Base-by-base conservation (phyloP, 2,888 invertebrate genomes). In the Bhutanitis thaidina region DNA sequence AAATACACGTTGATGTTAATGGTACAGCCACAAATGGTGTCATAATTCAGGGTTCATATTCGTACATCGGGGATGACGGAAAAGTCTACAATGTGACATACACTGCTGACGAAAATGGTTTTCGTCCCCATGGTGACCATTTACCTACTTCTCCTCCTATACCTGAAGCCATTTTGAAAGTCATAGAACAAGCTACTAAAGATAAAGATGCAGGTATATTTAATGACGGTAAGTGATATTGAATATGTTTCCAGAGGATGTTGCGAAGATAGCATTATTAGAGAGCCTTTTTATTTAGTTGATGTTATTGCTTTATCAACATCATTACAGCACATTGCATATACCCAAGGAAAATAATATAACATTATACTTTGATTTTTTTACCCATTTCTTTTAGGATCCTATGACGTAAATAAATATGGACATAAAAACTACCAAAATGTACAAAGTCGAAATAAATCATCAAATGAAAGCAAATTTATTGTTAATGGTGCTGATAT, bases 41-140 rank as follows among this genome's bases (percentile, higher is more conserved):
- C 0, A 78, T 71, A 69, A 80, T 80, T 10, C 61, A 74, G 54
- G 87, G 87, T 14, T 65, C 74, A 1, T 88, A 74, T 57, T 85
- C 86, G 1, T 87, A 85, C 10, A 74, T 62, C 7, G 85, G 86
- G 40, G 86, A 87, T 60, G 85, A 88, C 63, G 87, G 85, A 16
- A 80, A 81, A 61, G 15, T 75, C 0, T 87, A 86, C 29, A 74
- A 62, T 30, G 64, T 87, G 0, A 58, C 58, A 20, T 87, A 87
- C 41, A 74, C 80, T 1, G 87, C 88, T 35, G 85, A 87, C 65
- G 83, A 87, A 64, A 81, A 85, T 58, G 87, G 87, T 0, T 88
- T 80, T 44, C 69, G 59, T 58, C 80, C 88, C 1, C 63, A 54
- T 27, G 86, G 87, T 47, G 84, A 81, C 51, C 87, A 88, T 60